Evolutionary conservation across 2,888 invertebrate genomes (phyloP), one percentile per base, ranked within the genome.

Genomic region (Ypsolopha scabrella): DNA sequence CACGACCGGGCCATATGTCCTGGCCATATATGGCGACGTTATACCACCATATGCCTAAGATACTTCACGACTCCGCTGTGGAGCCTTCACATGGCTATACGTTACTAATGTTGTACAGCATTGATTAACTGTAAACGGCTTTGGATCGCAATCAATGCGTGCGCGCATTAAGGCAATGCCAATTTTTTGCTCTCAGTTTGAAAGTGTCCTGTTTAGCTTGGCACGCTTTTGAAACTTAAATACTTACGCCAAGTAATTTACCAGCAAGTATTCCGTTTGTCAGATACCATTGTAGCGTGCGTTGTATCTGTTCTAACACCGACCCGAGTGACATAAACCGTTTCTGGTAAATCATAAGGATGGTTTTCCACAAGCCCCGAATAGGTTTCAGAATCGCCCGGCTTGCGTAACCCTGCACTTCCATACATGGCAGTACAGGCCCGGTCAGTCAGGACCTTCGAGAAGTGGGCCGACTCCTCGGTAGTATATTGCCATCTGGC

Each of bases 401-500:
- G 52, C 54, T 83, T 80, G 75, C 75, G 75, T 75, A 83, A 83
- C 79, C 76, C 74, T 74, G 80, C 58, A 60, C 56, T 58, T 62
- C 80, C 82, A 62, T 82, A 79, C 62, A 80, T 68, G 81, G 81
- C 61, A 60, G 62, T 65, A 62, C 64, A 64, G 68, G 61, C 68
- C 65, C 73, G 69, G 69, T 69, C 62, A 64, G 62, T 62, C 57
- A 65, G 75, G 79, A 77, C 83, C 83, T 85, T 85, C 79, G 69
- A 60, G 65, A 82, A 73, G 79, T 85, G 77, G 82, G 83, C 80
- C 83, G 75, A 13, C 11, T 49, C 50, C 41, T 34, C 43, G 48
- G 14, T 11, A 58, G 65, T 58, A 69, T 73, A 74, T 73, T 75
- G 74, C 82, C 83, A 83, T 83, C 80, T 83, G 82, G 82, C 74